Base-by-base conservation (phyloP, 2,113 vertebrate species). In the Syngnathus typhle region DNA sequence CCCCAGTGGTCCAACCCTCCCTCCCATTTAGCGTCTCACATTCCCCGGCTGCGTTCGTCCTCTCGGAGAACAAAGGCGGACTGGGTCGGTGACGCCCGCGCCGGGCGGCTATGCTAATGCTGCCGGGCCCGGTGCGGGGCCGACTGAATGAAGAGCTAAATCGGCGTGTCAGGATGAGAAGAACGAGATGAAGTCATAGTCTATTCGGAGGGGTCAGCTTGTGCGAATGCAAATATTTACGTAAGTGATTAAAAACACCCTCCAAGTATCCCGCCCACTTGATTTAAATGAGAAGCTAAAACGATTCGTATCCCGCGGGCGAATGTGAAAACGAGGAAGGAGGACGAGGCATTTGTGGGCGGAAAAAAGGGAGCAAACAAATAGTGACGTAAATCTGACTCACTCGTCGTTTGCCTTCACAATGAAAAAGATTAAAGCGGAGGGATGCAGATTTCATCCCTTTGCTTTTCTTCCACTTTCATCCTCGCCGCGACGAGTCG, bases 151-250 rank as follows among this genome's bases (percentile, higher is more conserved):
- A 73, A 81, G 90, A 82, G 75, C 84, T 87, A 87, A 89, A 91
- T 87, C 86, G 88, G 85, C 83, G 77, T 87, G 83, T 84, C 85
- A 88, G 72, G 79, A 82, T 81, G 78, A 84, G 84, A 79, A 78
- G 78, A 87, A 84, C 72, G 80, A 81, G 77, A 86, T 83, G 73
- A 83, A 84, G 88, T 88, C 88, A 89, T 86, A 82, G 81, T 77
- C 84, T 79, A 82, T 88, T 89, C 75, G 72, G 73, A 81, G 88
- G 88, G 90, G 88, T 92, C 90, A 89, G 82, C 77, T 73, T 71
- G 44, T 82, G 87, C 79, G 80, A 89, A 88, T 82, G 86, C 85
- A 92, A 91, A 92, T 90, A 92, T 91, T 91, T 91, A 91, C 87
- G 83, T 84, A 89, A 90, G 86, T 82, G 84, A 90, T 91, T 91